These are phyloP conservation scores for Odontamblyopus rebecca DNA, from an alignment of 2,797 vertebrate genomes.

Conservation along the genomic window DNA sequence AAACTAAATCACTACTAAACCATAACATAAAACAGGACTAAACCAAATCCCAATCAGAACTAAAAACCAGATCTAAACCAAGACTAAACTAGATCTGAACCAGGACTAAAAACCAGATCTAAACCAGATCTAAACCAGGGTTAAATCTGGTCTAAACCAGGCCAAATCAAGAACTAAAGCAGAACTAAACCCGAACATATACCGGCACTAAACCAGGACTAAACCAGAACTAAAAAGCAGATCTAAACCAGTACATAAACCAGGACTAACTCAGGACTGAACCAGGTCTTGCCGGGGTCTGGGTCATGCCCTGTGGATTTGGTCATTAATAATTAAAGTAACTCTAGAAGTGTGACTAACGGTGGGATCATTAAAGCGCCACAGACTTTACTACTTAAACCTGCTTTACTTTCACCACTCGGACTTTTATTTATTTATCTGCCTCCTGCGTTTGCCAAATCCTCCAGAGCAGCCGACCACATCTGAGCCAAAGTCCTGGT, in stretches of 20 bases:
- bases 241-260: too few species aligned
- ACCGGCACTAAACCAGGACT: not conserved
- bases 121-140: too few species aligned
- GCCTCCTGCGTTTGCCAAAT: too few species aligned
- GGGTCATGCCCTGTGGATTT: not conserved
- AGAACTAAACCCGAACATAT: too few species aligned
- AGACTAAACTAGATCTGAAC: too few species aligned
- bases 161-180: too few species aligned
- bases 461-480: too few species aligned
- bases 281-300: not conserved
- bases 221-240: not conserved
- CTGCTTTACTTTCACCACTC: not conserved
- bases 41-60: not conserved
- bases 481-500: too few species aligned
- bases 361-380: not conserved
- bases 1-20: not conserved
- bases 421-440: too few species aligned
- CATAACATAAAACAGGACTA: not conserved
- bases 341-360: not conserved
- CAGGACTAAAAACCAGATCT: too few species aligned
- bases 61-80: not conserved
- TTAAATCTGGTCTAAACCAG: not conserved
- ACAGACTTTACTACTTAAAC: not conserved
- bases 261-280: not conserved
- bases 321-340: constrained; percentile 1